A percentile compares a stretch with the other conserved stretches of the same genome.
phyloP scores from a whole-genome alignment of 2,113 vertebrate genomes.

The Guaruba guarouba region DNA sequence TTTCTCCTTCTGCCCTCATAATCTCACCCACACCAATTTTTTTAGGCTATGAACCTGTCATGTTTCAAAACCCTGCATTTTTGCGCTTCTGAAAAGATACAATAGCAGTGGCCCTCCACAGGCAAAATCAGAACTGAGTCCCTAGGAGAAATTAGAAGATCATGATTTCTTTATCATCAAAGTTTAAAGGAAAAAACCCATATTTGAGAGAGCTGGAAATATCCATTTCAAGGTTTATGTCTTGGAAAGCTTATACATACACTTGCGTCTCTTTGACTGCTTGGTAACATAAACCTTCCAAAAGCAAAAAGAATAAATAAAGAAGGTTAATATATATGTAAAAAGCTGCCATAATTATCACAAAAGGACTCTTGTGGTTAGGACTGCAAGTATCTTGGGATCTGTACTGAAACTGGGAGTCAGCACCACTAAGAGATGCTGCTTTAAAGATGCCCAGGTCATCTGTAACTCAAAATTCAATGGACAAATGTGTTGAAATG shows the following conservation, averaged over 20 bases:
- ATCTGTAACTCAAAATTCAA: neutral
- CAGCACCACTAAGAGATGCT: neutral
- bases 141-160: neutral
- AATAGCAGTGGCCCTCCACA: neutral
- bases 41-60: neutral
- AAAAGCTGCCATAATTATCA: conserved; percentile 34
- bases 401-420: neutral
- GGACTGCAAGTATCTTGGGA: neutral
- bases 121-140: neutral
- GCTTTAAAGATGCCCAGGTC: neutral
- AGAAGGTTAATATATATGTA: conserved; percentile 29
- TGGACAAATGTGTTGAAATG: neutral
- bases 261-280: neutral
- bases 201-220: neutral
- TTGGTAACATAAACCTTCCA: neutral
- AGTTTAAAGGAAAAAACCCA: neutral
- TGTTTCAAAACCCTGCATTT: neutral
- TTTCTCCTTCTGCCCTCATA: neutral
- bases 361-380: neutral
- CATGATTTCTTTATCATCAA: neutral
- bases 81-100: neutral
- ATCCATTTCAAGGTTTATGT: neutral
- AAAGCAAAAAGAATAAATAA: conserved; percentile 46
- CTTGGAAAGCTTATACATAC: neutral
- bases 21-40: neutral